Evolutionary conservation across 2,113 vertebrate species (phyloP).

Genomic region (Accipiter virgatus): DNA sequence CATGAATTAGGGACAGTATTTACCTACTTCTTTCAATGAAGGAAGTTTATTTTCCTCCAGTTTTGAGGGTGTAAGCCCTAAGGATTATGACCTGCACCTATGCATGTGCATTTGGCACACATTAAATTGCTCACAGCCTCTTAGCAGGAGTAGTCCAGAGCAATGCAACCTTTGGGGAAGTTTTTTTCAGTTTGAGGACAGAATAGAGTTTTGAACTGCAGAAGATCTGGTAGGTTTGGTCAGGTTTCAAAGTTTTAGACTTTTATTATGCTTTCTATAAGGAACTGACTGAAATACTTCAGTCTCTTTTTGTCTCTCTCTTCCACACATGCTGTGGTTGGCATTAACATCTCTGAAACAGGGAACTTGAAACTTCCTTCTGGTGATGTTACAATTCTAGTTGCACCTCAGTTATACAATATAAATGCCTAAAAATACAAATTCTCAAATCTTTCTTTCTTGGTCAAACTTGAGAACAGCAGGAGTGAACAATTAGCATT

Average conservation of each 20-base stretch:
- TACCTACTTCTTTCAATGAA: neutral
- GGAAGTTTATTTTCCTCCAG: neutral
- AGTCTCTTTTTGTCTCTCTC: neutral
- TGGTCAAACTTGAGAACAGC: neutral
- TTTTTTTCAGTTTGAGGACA: neutral
- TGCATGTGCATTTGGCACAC: neutral
- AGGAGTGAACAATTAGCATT: neutral
- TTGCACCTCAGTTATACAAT: slow-evolving; percentile 18
- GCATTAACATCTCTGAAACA: neutral
- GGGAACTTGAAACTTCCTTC: neutral
- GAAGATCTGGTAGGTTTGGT: neutral
- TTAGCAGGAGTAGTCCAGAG: neutral
- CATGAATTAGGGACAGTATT: neutral
- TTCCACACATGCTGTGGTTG: neutral
- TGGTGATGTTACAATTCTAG: slow-evolving; percentile 3
- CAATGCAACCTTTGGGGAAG: neutral
- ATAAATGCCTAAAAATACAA: neutral
- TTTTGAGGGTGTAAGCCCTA: neutral
- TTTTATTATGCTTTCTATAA: neutral
- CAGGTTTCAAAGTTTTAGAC: neutral
- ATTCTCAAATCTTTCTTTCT: neutral
- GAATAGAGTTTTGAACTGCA: neutral
- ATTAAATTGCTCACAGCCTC: neutral
- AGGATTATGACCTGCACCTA: neutral
- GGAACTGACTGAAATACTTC: neutral